These are phyloP conservation scores for Ernsta delagoae DNA, from an alignment of 2,888 invertebrate genomes.

Conservation along the genomic window DNA sequence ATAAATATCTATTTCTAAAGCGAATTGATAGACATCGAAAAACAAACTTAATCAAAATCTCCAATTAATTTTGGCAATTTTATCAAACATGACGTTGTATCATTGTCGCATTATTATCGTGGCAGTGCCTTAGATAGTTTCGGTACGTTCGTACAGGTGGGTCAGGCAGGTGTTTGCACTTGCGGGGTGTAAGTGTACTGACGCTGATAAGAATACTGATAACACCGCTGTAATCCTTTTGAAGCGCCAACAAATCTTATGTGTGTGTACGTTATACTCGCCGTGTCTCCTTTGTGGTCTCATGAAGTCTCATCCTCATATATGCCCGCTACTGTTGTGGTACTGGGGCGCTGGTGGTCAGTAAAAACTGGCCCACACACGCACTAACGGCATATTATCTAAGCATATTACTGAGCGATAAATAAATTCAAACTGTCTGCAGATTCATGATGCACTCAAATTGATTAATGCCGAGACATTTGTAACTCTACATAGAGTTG, in stretches of 20 bases:
- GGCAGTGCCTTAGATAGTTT: constrained; percentile 52
- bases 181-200: constrained; percentile 67
- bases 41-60: constrained; percentile 30
- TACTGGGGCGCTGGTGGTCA: too few relatives aligned
- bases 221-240: constrained; percentile 56
- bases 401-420: constrained; percentile 30
- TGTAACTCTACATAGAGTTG: too few relatives aligned
- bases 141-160: constrained; percentile 64
- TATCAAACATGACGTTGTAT: constrained; percentile 20
- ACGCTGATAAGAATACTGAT: constrained; percentile 66
- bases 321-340: constrained; percentile 14
- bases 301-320: too few relatives aligned
- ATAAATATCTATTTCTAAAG: background rate
- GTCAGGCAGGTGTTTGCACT: constrained; percentile 77
- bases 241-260: constrained; percentile 45
- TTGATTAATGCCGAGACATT: constrained; percentile 11
- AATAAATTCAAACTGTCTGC: constrained; percentile 19
- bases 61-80: constrained; percentile 26
- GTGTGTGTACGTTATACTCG: constrained; percentile 28
- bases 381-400: constrained; percentile 22
- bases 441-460: constrained; percentile 23
- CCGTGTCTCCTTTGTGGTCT: too few relatives aligned
- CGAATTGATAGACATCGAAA: background rate
- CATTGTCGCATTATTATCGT: constrained; percentile 39
- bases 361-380: constrained; percentile 36